Base-by-base conservation (phyloP, 1,140 invertebrate species). In the Ips nitidus region DNA sequence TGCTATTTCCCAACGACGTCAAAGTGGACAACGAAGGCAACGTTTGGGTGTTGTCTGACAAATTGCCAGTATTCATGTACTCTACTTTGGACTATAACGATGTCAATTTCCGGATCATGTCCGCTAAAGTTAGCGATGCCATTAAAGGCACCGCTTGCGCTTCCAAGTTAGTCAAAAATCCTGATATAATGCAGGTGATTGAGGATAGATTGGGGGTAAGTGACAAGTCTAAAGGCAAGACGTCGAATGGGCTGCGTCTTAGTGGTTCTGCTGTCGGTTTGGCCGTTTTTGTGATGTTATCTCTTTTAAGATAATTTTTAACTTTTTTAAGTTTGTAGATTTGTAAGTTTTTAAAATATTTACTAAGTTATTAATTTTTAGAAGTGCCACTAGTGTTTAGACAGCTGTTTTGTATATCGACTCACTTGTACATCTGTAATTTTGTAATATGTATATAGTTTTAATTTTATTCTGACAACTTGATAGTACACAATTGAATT, bases 1-100 rank as follows among this genome's bases (percentile, higher is more conserved):
- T 92, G 87, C 81, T 92, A 3, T 92, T 91, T 67, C 90, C 91
- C 3, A 92, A 90, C 52, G 90, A 92, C 75, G 82, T 93, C 4
- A 92, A 91, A 80, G 88, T 92, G 0, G 90, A 92, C 66, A 82
- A 83, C 2, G 83, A 89, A 4, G 85, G 87, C 3, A 89, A 87
- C 52, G 74, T 93, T 1, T 93, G 90, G 90, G 86, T 92, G 1
- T 75, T 93, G 0, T 90, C 89, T 0, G 89, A 93, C 78, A 84
- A 86, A 70, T 77, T 92, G 58, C 89, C 89, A 1, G 80, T 84
- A 40, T 91, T 89, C 78, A 88, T 91, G 83, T 91, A 92, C 72
- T 83, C 82, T 1, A 81, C 84, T 40, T 77, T 92, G 45, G 83
- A 91, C 76, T 75, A 81, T 0, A 82, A 85, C 1, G 88, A 90